Evolutionary conservation across 2,113 vertebrate species (phyloP).

Genomic region (Nettapus auritus): DNA sequence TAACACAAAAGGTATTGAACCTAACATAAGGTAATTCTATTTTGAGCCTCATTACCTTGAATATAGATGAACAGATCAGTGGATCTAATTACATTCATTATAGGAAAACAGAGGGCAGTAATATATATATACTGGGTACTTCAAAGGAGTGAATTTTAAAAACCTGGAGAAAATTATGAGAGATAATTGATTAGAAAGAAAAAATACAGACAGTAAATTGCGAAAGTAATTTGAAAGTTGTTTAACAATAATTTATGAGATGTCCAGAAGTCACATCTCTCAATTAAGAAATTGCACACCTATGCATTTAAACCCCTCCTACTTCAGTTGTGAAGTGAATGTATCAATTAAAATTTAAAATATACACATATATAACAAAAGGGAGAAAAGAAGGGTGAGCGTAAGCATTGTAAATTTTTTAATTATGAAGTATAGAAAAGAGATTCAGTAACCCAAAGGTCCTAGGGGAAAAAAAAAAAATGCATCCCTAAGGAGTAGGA

Average conservation of each 20-base stretch:
- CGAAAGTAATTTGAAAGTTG: neutral
- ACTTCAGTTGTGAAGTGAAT: neutral
- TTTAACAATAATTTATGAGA: constrained; percentile 7
- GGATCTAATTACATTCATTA: constrained; percentile 38
- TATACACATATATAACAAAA: neutral
- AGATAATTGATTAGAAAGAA: constrained; percentile 26
- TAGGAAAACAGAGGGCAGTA: neutral
- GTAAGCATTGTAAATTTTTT: neutral
- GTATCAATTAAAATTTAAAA: neutral
- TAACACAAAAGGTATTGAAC: constrained; percentile 32
- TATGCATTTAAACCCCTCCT: neutral
- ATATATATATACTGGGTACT: neutral
- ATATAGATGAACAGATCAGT: constrained; percentile 28
- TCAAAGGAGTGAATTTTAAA: constrained; percentile 1
- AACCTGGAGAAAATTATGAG: neutral
- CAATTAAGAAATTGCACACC: neutral
- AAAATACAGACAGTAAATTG: neutral
- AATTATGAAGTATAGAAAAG: neutral
- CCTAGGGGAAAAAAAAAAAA: neutral
- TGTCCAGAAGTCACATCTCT: neutral
- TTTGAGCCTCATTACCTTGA: neutral
- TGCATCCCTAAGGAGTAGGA: neutral
- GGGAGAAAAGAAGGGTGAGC: neutral
- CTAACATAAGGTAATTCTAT: constrained; percentile 12
- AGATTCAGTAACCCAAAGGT: neutral